Evolutionary conservation across 1,140 invertebrate species (phyloP).

Genomic region (Drosophila paulistorum): DNA sequence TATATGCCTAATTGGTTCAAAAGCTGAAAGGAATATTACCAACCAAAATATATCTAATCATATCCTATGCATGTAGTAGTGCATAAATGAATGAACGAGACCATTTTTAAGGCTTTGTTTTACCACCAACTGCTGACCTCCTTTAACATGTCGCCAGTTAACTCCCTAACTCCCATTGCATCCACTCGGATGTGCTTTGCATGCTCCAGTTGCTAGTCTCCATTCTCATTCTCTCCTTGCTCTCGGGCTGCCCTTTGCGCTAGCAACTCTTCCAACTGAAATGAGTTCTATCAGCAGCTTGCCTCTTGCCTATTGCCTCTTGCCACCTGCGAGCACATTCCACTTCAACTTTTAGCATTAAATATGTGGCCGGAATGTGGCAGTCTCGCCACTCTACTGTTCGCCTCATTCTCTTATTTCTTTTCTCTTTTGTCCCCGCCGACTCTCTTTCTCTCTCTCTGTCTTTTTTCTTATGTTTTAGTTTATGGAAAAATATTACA

Average conservation of each 20-base stretch:
- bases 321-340: background rate
- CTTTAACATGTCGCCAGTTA: slow-evolving; percentile 53
- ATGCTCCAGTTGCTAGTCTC: slow-evolving; percentile 63
- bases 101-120: slow-evolving; percentile 47
- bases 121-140: slow-evolving; percentile 38
- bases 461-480: slow-evolving; percentile 10
- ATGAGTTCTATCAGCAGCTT: slow-evolving; percentile 57
- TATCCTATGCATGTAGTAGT: background rate
- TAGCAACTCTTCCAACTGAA: slow-evolving; percentile 37
- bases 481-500: slow-evolving; percentile 77
- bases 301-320: slow-evolving; percentile 17
- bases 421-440: background rate
- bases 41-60: too few relatives aligned
- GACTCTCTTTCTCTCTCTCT: background rate
- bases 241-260: background rate
- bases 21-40: slow-evolving; percentile 20
- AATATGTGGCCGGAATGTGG: slow-evolving; percentile 64
- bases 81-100: slow-evolving; percentile 39
- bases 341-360: slow-evolving; percentile 66
- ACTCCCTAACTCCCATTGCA: slow-evolving; percentile 44
- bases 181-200: slow-evolving; percentile 75
- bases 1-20: slow-evolving; percentile 51
- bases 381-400: slow-evolving; percentile 7
- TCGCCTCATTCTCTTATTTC: background rate
- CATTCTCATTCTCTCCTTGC: slow-evolving; percentile 11